Evolutionary conservation across 2,113 vertebrate genomes (phyloP).

Genomic region (Cyanoramphus novaezelandiae): DNA sequence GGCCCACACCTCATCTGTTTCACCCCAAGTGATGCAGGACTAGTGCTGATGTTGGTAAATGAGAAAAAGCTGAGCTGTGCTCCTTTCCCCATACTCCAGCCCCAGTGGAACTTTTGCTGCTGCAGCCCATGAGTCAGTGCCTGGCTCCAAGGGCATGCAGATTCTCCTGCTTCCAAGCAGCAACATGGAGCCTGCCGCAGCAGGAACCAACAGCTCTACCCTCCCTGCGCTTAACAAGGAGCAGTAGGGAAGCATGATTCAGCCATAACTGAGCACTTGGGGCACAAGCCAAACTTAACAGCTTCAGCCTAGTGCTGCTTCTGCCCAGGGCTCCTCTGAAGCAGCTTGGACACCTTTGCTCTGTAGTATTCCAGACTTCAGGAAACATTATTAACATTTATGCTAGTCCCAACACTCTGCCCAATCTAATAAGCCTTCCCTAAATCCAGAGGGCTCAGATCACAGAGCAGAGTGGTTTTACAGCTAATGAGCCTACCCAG

Average conservation of each 20-base stretch:
- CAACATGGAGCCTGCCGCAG: neutral
- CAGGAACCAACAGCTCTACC: neutral
- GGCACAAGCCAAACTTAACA: neutral
- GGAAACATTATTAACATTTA: neutral
- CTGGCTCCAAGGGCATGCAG: neutral
- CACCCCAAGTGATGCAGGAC: accelerated
- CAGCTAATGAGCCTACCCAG: neutral
- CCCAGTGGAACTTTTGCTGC: neutral
- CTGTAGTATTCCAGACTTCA: neutral
- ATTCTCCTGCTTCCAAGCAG: neutral
- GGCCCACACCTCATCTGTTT: neutral
- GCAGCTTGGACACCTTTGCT: neutral
- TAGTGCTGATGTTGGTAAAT: accelerated
- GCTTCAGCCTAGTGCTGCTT: neutral
- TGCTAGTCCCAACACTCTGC: neutral
- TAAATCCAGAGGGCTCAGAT: neutral
- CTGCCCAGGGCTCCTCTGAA: neutral
- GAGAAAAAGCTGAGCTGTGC: too few relatives aligned
- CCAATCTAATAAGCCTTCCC: neutral
- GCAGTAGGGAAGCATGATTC: neutral
- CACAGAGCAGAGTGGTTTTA: neutral
- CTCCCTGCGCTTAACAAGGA: accelerated
- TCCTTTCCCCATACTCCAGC: neutral
- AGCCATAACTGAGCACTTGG: accelerated
- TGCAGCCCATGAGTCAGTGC: neutral